Conservation (phyloP, 2,888 invertebrate species). For the Aporophyla nigra region DNA sequence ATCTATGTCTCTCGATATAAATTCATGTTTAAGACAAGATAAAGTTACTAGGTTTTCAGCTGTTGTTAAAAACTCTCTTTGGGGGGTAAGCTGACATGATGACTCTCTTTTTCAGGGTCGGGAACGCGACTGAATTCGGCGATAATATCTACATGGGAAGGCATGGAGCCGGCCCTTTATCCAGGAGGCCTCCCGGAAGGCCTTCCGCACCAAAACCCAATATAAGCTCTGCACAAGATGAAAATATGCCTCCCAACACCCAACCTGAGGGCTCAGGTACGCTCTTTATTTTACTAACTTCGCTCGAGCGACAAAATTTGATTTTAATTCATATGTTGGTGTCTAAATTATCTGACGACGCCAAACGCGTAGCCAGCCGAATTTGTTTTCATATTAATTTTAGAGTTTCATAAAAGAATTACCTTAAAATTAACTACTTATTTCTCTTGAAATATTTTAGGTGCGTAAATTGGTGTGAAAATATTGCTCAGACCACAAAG, state of each 20-base stretch:
- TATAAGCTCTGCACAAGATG: constrained; percentile 35
- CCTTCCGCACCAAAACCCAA: constrained; percentile 69
- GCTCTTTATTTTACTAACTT: background rate
- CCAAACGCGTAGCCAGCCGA: background rate
- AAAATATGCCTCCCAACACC: constrained; percentile 33
- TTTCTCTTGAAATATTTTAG: background rate
- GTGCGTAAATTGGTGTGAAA: too few relatives aligned
- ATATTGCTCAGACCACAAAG: background rate
- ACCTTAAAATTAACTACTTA: background rate
- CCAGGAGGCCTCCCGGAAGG: constrained; percentile 42
- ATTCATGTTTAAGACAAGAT: background rate
- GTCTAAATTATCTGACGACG: background rate
- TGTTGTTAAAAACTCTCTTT: too few relatives aligned
- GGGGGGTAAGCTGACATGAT: background rate
- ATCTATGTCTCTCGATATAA: background rate
- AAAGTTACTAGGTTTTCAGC: too few relatives aligned
- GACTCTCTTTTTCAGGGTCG: constrained; percentile 32
- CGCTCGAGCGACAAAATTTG: background rate
- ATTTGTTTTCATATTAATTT: background rate
- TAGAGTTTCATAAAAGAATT: too few relatives aligned
- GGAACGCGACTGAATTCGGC: constrained; percentile 72
- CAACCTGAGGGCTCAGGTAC: constrained; percentile 70
- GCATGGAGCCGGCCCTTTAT: constrained; percentile 70
- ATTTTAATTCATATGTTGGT: background rate
- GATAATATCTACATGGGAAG: constrained; percentile 74